These are phyloP conservation scores for Etheostoma nigrum DNA, from an alignment of 2,797 vertebrate species.

Conservation along the genomic window DNA sequence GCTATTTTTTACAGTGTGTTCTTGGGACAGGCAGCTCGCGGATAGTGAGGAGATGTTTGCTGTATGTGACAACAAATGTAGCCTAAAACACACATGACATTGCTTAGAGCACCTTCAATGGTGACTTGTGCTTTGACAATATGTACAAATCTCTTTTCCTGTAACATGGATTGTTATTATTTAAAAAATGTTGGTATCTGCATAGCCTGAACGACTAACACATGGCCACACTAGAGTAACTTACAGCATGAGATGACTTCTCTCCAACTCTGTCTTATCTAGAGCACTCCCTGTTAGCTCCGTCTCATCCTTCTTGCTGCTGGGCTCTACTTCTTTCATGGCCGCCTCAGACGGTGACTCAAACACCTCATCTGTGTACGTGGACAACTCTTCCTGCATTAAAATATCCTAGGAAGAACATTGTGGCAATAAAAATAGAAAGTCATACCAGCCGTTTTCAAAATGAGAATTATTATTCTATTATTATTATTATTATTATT, in stretches of 20 bases:
- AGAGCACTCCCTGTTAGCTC: constrained; percentile 95
- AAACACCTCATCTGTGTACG: constrained; percentile 95
- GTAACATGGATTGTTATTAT: not conserved
- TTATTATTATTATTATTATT: too few relatives aligned
- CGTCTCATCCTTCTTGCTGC: constrained; percentile 84
- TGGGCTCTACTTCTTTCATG: constrained; percentile 88
- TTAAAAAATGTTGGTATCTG: constrained; percentile 4
- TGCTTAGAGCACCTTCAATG: too few relatives aligned
- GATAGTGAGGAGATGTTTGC: too few relatives aligned
- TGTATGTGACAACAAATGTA: too few relatives aligned
- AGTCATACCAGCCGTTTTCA: not conserved
- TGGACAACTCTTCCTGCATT: constrained; percentile 96
- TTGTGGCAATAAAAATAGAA: not conserved
- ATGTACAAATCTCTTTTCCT: constrained; percentile 3
- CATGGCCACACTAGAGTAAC: constrained; percentile 59
- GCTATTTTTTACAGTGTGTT: too few relatives aligned
- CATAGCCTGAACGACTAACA: constrained; percentile 7
- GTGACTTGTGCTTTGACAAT: not conserved
- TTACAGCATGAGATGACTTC: constrained; percentile 97
- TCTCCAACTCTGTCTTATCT: constrained; percentile 93
- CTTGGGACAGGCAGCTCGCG: too few relatives aligned
- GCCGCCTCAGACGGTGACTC: constrained; percentile 94
- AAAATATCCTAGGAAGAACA: constrained; percentile 88
- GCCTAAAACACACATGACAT: too few relatives aligned
- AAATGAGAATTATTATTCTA: not conserved